Evolutionary conservation across 2,113 vertebrate genomes (phyloP), one percentile per base, ranked within the genome.

Genomic region (Epinephelus cyanopodus): DNA sequence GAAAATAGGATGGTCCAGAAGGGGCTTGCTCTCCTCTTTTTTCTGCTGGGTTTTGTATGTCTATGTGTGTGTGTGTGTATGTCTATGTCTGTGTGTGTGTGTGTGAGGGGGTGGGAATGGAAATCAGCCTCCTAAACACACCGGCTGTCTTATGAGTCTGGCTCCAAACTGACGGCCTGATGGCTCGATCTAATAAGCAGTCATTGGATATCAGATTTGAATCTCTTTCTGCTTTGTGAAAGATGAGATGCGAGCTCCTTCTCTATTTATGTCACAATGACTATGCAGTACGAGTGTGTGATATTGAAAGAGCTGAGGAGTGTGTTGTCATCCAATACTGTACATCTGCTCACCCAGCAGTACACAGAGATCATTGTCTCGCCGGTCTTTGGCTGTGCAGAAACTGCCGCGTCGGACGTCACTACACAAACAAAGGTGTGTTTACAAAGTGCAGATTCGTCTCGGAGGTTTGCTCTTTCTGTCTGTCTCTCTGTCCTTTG

Each of bases 101-200:
- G 1, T 56, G 54, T 64, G 70, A 54, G 83, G 76, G 81, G 69
- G 85, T 63, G 85, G 33, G 60, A 74, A 42, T 85, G 74, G 67
- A 86, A 72, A 83, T 69, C 83, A 68, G 74, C 42, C 71, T 76
- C 68, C 78, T 80, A 58, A 73, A 71, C 86, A 83, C 86, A 52
- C 79, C 42, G 81, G 71, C 86, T 84, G 64, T 80, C 71, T 82
- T 80, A 69, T 64, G 87, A 85, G 84, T 77, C 87, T 86, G 91
- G 89, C 91, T 92, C 90, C 93, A 81, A 83, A 83, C 88, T 76
- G 91, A 86, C 83, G 78, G 82, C 61, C 77, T 61, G 76, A 83
- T 78, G 75, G 80, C 74, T 85, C 79, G 77, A 90, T 92, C 84
- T 93, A 92, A 92, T 93, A 88, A 92, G 84, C 86, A 77, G 83